Conservation (phyloP, 1,140 invertebrate genomes). For the Eurosta solidaginis region DNA sequence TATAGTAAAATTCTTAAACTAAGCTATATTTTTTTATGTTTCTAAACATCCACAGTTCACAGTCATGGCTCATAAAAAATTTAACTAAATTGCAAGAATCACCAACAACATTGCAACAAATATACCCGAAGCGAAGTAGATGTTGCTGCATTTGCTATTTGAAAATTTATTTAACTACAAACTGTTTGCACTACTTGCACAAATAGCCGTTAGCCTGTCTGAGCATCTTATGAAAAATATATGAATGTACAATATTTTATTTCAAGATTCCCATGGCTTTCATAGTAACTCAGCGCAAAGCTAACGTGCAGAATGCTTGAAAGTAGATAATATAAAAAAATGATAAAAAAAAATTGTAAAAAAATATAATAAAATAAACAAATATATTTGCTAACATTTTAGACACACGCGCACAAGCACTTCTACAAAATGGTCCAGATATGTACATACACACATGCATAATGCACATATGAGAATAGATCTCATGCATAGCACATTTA, state of each 20-base stretch:
- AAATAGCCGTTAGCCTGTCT: slow-evolving; percentile 15
- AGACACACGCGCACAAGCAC: not conserved
- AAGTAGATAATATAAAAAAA: too few relatives aligned
- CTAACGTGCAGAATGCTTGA: not conserved
- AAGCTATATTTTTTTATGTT: too few relatives aligned
- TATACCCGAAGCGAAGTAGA: too few relatives aligned
- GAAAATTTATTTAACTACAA: slow-evolving; percentile 7
- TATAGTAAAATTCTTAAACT: too few relatives aligned
- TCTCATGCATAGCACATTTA: not conserved
- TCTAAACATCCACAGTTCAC: not conserved
- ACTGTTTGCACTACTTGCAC: not conserved
- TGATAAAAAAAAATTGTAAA: not conserved
- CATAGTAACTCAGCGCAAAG: not conserved
- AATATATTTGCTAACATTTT: too few relatives aligned
- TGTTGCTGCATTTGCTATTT: too few relatives aligned
- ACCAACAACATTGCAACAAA: not conserved
- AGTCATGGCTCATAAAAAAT: not conserved
- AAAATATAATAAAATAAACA: not conserved
- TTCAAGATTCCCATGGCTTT: slow-evolving; percentile 8
- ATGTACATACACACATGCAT: not conserved
- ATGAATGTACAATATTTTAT: slow-evolving; percentile 1
- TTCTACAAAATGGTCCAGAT: not conserved
- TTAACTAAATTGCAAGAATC: not conserved
- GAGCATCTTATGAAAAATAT: slow-evolving; percentile 2
- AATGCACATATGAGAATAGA: not conserved